A percentile compares a stretch with the other conserved stretches of the same genome.
phyloP scores from a whole-genome alignment of 2,113 vertebrate genomes.

The Hemiscyllium ocellatum region DNA sequence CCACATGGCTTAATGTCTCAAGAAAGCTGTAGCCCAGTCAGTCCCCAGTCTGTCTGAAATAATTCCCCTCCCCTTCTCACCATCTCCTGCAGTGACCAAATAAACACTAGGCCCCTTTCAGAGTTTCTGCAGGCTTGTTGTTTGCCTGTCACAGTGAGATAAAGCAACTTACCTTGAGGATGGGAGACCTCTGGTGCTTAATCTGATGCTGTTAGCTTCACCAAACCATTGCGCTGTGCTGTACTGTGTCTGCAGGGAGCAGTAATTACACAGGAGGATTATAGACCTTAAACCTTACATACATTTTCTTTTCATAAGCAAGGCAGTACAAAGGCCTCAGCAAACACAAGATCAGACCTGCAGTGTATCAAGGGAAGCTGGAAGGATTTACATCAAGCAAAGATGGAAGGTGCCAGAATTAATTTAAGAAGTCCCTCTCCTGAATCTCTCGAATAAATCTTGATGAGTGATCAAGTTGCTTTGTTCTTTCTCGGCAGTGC shows the following conservation, averaged over 20 bases:
- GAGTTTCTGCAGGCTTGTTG: constrained; percentile 50
- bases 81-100: constrained; percentile 41
- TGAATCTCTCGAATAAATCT: not conserved
- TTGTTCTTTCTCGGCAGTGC: not conserved
- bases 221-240: constrained; percentile 52
- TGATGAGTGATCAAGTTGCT: not conserved
- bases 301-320: constrained; percentile 48
- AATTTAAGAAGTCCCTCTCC: not conserved
- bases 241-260: constrained; percentile 54
- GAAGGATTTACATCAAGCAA: constrained; percentile 45
- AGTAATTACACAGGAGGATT: constrained; percentile 64
- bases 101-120: constrained; percentile 45
- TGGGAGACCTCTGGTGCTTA: constrained; percentile 52
- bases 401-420: constrained; percentile 43
- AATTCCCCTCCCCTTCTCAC: not conserved
- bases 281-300: constrained; percentile 55
- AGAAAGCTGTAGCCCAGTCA: constrained; percentile 38
- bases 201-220: constrained; percentile 59
- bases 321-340: constrained; percentile 44
- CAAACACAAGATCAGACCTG: constrained; percentile 43
- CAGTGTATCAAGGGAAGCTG: constrained; percentile 46
- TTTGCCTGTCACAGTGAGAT: constrained; percentile 58
- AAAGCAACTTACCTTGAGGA: constrained; percentile 56
- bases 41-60: constrained; percentile 40
- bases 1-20: constrained; percentile 45